phyloP scores from a whole-genome alignment of 2,888 invertebrate species.

The Hofmannophila pseudospretella region DNA sequence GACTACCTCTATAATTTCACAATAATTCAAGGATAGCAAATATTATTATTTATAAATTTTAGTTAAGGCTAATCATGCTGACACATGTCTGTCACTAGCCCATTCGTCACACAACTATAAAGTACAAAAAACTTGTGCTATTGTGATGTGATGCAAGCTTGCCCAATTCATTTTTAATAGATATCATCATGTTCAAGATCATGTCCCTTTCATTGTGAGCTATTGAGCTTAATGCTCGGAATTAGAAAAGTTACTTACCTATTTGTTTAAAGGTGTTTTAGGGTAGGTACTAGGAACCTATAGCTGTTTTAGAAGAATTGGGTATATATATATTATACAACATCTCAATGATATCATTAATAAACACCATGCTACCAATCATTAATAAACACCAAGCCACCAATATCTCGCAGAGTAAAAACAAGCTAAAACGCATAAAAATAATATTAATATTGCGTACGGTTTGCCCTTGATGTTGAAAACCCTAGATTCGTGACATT shows the following conservation, averaged over 20 bases:
- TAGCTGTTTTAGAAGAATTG: too few relatives aligned
- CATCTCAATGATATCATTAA: too few relatives aligned
- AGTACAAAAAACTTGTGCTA: conserved; percentile 10
- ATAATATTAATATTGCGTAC: conserved; percentile 34
- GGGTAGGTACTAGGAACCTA: too few relatives aligned
- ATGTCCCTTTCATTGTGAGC: neutral
- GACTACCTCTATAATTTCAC: too few relatives aligned
- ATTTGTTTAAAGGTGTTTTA: too few relatives aligned
- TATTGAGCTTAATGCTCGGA: too few relatives aligned
- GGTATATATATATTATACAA: too few relatives aligned
- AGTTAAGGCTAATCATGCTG: conserved; percentile 25
- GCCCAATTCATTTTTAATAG: neutral
- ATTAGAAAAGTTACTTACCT: too few relatives aligned
- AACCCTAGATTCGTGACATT: conserved; percentile 27
- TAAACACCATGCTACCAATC: too few relatives aligned
- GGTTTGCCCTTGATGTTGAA: conserved; percentile 31
- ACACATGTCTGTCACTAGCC: conserved; percentile 20
- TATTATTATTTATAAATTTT: too few relatives aligned
- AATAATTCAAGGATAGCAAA: conserved; percentile 39
- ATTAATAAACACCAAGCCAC: too few relatives aligned
- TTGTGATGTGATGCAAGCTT: conserved; percentile 4
- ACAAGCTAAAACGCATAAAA: conserved; percentile 19
- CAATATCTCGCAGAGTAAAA: neutral
- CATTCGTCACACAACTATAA: conserved; percentile 21
- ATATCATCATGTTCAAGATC: neutral